phyloP scores from a whole-genome alignment of 2,888 invertebrate species.

The Linnaemya tessellans region DNA sequence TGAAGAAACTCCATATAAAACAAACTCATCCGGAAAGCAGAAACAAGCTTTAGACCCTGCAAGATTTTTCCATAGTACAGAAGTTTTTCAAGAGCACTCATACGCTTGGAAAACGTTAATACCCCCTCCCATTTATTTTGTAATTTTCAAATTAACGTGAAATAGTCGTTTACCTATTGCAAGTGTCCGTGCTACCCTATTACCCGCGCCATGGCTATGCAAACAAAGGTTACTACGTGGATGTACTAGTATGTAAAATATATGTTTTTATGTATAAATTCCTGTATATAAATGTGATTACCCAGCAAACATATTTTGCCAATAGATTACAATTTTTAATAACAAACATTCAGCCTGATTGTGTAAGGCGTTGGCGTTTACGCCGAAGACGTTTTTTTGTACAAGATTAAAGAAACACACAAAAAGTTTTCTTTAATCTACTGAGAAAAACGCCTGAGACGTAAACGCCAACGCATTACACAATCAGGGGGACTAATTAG shows the following conservation, averaged over 20 bases:
- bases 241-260: background rate
- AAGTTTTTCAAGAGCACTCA: background rate
- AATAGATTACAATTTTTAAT: no score
- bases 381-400: no score
- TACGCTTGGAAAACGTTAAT: no score
- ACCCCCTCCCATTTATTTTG: background rate
- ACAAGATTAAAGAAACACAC: no score
- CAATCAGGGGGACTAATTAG: no score
- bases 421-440: no score
- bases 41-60: no score
- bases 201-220: background rate
- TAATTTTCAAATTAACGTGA: background rate
- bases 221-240: slow-evolving; percentile 19
- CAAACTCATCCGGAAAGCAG: no score
- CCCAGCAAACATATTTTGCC: background rate
- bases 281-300: background rate
- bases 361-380: no score
- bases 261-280: background rate
- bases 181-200: background rate
- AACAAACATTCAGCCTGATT: no score
- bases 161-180: background rate
- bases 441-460: no score
- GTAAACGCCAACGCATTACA: no score
- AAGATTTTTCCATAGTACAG: background rate
- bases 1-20: background rate